Conservation (phyloP, 2,797 vertebrate species). For the Simalia tracyae region DNA sequence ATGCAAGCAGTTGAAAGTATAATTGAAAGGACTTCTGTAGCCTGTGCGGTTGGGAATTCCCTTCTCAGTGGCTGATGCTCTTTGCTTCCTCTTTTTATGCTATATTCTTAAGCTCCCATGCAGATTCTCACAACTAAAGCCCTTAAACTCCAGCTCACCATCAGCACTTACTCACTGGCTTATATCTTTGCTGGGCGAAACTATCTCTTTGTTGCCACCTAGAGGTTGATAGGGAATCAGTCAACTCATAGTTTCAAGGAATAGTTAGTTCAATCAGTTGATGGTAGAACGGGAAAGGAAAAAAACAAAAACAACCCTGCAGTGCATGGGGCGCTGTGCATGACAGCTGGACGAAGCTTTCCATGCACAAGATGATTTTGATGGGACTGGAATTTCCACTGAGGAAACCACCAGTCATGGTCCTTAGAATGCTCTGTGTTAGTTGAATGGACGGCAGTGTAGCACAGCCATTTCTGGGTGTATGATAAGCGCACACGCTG, state of each 20-base stretch:
- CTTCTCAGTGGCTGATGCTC: neutral
- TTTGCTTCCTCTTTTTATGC: neutral
- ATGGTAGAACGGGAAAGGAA: neutral
- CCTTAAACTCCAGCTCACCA: neutral
- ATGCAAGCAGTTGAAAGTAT: neutral
- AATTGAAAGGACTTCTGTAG: neutral
- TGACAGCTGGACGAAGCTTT: neutral
- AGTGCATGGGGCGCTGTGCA: neutral
- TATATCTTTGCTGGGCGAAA: neutral
- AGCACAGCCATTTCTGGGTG: neutral
- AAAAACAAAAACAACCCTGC: neutral
- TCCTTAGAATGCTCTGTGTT: neutral
- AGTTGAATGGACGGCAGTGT: neutral
- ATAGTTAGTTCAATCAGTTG: neutral
- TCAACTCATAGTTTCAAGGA: neutral
- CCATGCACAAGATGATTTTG: neutral
- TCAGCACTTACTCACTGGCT: neutral
- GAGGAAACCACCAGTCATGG: neutral
- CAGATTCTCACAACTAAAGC: neutral
- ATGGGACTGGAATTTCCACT: neutral
- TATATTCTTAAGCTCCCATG: neutral
- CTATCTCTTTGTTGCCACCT: neutral
- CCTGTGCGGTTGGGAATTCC: neutral
- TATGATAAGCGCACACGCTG: neutral
- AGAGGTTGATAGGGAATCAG: neutral